Conservation (phyloP, 2,888 invertebrate species). For the Acleris holmiana region DNA sequence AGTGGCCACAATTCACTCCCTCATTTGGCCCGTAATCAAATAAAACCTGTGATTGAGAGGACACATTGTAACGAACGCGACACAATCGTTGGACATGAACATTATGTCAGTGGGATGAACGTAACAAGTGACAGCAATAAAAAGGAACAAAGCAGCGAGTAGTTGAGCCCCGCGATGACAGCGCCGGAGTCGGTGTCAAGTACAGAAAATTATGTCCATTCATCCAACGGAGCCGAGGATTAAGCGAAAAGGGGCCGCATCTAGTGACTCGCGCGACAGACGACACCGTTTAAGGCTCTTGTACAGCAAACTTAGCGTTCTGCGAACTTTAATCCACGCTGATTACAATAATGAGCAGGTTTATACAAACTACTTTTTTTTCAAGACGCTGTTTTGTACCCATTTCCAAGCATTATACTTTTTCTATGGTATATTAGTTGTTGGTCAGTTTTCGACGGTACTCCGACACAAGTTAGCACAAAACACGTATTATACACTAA, state of each 20-base stretch:
- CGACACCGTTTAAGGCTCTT: constrained; percentile 50
- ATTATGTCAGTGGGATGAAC: constrained; percentile 36
- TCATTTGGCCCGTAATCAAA: constrained; percentile 25
- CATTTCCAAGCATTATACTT: too few relatives aligned
- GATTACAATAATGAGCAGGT: constrained; percentile 27
- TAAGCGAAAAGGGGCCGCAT: constrained; percentile 77
- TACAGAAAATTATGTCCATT: constrained; percentile 83
- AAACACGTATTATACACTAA: too few relatives aligned
- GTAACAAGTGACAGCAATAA: constrained; percentile 68
- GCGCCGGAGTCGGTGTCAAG: constrained; percentile 76
- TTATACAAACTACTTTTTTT: constrained; percentile 11
- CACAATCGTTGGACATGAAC: constrained; percentile 31
- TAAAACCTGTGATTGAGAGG: constrained; percentile 32
- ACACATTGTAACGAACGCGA: constrained; percentile 31
- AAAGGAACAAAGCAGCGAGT: constrained; percentile 67
- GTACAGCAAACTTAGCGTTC: constrained; percentile 32
- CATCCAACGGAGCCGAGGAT: constrained; percentile 73
- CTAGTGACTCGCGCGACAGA: constrained; percentile 59
- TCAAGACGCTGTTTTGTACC: not conserved
- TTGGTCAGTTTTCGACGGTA: too few relatives aligned
- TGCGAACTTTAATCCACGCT: constrained; percentile 35
- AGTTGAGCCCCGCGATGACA: constrained; percentile 71
- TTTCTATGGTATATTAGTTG: too few relatives aligned
- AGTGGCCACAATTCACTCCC: constrained; percentile 20
- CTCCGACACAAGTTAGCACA: too few relatives aligned